These are phyloP conservation scores for Pyrocephalus nanus DNA, from an alignment of 2,797 vertebrate species.

Conservation along the genomic window DNA sequence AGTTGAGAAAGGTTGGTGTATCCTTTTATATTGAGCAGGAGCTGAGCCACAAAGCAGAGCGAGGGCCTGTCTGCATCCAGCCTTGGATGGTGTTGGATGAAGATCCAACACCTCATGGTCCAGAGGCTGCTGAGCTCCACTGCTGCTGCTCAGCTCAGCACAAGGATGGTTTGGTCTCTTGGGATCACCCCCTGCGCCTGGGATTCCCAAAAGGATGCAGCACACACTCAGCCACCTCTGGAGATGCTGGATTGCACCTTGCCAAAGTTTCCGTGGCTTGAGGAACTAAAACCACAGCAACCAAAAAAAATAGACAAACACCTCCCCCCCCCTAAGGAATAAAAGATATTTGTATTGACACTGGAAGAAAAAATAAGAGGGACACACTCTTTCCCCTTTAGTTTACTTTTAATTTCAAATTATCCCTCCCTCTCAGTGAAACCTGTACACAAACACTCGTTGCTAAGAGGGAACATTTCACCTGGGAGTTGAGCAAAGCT, in stretches of 20 bases:
- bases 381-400: background rate
- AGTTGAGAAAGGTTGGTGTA: conserved; percentile 17
- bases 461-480: conserved; percentile 37
- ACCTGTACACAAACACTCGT: conserved; percentile 15
- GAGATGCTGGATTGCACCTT: background rate
- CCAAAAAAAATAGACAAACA: background rate
- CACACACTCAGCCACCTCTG: background rate
- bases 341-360: conserved; percentile 5
- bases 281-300: background rate
- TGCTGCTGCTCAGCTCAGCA: fast-evolving
- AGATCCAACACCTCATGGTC: background rate
- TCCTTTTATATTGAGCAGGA: background rate
- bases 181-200: background rate
- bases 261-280: background rate
- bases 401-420: conserved; percentile 56
- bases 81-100: background rate
- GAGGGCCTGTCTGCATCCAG: background rate
- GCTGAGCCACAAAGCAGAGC: background rate
- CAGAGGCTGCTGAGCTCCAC: background rate
- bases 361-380: background rate
- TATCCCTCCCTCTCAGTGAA: background rate
- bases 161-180: too few species aligned
- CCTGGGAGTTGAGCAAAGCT: background rate
- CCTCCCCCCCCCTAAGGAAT: background rate
- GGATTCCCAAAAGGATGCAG: background rate